Percentiles rank a stretch among this genome's conserved stretches.
These are phyloP conservation scores for Leucoraja erinaceus DNA, from an alignment of 2,113 vertebrate genomes.

Conservation along the genomic window DNA sequence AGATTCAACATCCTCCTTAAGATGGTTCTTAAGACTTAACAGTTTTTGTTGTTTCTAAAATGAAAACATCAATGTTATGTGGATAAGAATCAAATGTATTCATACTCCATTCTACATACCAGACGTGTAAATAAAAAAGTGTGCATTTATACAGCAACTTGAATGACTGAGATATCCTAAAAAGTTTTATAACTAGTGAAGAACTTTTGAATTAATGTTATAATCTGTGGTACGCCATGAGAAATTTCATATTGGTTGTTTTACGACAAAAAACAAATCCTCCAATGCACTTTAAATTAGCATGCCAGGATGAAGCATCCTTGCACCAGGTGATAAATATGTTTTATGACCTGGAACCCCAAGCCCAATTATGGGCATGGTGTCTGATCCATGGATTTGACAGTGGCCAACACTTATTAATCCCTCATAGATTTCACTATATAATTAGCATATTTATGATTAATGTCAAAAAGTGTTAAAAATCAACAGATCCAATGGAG, in stretches of 20 bases:
- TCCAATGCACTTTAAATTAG: background rate
- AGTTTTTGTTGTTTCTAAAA: background rate
- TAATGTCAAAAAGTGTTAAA: background rate
- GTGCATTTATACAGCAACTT: background rate
- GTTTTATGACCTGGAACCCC: background rate
- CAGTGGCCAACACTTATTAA: too few species aligned
- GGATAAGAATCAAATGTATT: background rate
- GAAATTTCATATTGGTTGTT: too few species aligned
- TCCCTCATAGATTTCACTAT: background rate
- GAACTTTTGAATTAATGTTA: background rate
- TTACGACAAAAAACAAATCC: background rate
- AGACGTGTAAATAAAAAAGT: background rate
- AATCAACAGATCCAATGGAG: background rate
- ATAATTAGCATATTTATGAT: background rate
- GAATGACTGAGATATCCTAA: background rate
- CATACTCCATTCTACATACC: background rate
- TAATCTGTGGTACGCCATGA: background rate
- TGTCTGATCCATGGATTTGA: background rate
- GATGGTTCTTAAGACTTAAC: background rate
- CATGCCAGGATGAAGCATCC: background rate
- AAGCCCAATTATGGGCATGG: background rate
- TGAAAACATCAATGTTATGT: background rate
- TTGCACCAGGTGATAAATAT: background rate
- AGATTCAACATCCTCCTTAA: background rate
- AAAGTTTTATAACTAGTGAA: too few species aligned